Evolutionary conservation across 2,797 vertebrate genomes (phyloP).

Genomic region (Labroides dimidiatus): DNA sequence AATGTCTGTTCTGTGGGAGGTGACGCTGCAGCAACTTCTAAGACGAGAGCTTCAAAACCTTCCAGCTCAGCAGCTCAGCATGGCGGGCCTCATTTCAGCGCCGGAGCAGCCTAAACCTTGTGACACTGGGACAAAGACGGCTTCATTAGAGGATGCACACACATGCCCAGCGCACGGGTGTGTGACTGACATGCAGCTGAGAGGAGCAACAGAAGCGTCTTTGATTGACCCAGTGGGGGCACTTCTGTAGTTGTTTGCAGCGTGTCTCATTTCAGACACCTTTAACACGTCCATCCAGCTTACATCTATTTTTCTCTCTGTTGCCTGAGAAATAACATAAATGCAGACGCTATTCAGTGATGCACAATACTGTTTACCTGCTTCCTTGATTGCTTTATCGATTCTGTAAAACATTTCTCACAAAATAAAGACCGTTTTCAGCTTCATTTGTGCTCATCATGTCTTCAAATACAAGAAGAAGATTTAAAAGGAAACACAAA

Average conservation of each 20-base stretch:
- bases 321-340: background rate
- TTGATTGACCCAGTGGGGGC: constrained; percentile 69
- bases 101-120: constrained; percentile 59
- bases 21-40: constrained; percentile 58
- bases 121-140: constrained; percentile 65
- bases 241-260: constrained; percentile 48
- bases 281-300: constrained; percentile 6
- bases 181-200: constrained; percentile 68
- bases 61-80: constrained; percentile 68
- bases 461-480: background rate
- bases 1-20: constrained; percentile 70
- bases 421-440: constrained; percentile 8
- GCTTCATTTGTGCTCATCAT: background rate
- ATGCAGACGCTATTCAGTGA: constrained; percentile 4
- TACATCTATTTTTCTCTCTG: background rate
- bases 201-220: constrained; percentile 65
- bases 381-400: constrained; percentile 19
- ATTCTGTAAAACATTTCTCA: constrained; percentile 9
- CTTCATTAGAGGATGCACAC: constrained; percentile 68
- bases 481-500: background rate
- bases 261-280: constrained; percentile 36
- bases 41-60: constrained; percentile 73
- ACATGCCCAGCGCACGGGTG: constrained; percentile 25
- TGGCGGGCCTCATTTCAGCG: constrained; percentile 67
- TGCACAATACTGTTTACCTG: constrained; percentile 22